These are phyloP conservation scores for Caiman crocodilus DNA, from an alignment of 2,797 vertebrate genomes.

Conservation along the genomic window DNA sequence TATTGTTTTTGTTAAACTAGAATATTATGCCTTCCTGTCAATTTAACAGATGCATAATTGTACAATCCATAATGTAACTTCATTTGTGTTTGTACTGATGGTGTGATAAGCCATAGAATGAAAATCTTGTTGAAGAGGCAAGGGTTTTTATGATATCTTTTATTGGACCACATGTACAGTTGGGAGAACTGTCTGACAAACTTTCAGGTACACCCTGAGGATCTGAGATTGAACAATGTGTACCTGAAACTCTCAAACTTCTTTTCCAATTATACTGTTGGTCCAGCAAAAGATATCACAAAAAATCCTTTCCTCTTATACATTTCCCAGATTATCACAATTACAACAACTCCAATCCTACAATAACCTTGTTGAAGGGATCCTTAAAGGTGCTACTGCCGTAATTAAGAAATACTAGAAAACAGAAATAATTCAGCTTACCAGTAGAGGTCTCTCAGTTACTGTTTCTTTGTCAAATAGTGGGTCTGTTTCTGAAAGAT, in stretches of 20 bases:
- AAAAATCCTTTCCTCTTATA: no score
- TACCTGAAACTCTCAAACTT: no score
- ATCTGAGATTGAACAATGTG: no score
- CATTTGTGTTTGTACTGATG: background rate
- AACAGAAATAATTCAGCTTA: constrained; percentile 21
- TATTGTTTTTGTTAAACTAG: background rate
- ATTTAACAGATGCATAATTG: background rate
- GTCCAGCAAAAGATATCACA: no score
- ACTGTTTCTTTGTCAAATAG: background rate
- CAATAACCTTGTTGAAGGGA: background rate
- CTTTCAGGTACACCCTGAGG: no score
- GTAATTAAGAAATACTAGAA: background rate
- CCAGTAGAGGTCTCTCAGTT: constrained; percentile 66
- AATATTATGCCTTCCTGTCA: background rate
- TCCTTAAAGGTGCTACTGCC: background rate
- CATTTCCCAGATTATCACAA: no score
- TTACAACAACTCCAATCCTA: no score
- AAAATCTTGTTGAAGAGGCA: background rate
- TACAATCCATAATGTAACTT: background rate
- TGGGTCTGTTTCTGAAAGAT: background rate
- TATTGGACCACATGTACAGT: no score
- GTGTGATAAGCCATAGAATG: background rate
- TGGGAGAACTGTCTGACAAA: no score
- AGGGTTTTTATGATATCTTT: no score
- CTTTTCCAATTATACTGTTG: no score